A percentile compares a stretch with the other conserved stretches of the same genome.
Conservation (phyloP, 1,140 invertebrate genomes). For the Trachymyrmex cornetzi region DNA sequence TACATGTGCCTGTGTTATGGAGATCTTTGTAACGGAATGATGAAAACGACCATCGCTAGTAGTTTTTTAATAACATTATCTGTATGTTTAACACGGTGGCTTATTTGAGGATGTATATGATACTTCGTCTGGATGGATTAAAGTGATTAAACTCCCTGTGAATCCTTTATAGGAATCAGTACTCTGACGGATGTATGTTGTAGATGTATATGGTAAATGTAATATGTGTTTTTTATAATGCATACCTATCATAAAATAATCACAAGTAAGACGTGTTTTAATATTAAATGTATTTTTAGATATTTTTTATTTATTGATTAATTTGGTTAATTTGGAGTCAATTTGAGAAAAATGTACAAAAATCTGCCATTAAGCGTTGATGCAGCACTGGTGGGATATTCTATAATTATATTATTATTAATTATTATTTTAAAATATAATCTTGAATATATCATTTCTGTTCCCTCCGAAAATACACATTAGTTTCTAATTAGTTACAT, state of each 20-base stretch:
- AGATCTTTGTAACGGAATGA: constrained; percentile 93
- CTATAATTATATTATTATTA: not conserved
- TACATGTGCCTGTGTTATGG: constrained; percentile 97
- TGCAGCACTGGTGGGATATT: not conserved
- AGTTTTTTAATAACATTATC: constrained; percentile 35
- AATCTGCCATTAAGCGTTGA: not conserved
- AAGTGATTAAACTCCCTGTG: constrained; percentile 24
- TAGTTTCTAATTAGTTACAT: constrained; percentile 24
- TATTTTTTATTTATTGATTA: constrained; percentile 3
- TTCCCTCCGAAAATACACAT: not conserved
- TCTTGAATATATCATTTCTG: constrained; percentile 7
- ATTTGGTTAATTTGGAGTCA: constrained; percentile 2
- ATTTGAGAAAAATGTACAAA: not conserved
- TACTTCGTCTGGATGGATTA: not conserved
- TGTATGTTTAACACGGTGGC: constrained; percentile 48
- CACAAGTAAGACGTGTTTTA: constrained; percentile 14
- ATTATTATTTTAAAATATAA: not conserved
- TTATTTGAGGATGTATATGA: constrained; percentile 29
- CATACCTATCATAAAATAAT: constrained; percentile 28
- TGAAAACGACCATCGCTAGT: constrained; percentile 29
- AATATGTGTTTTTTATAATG: constrained; percentile 25
- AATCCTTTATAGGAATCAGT: not conserved
- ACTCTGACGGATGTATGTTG: not conserved
- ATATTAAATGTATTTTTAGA: constrained; percentile 14
- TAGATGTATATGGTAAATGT: constrained; percentile 2